Base-by-base conservation (phyloP, 2,113 vertebrate genomes). In the Sander vitreus region DNA sequence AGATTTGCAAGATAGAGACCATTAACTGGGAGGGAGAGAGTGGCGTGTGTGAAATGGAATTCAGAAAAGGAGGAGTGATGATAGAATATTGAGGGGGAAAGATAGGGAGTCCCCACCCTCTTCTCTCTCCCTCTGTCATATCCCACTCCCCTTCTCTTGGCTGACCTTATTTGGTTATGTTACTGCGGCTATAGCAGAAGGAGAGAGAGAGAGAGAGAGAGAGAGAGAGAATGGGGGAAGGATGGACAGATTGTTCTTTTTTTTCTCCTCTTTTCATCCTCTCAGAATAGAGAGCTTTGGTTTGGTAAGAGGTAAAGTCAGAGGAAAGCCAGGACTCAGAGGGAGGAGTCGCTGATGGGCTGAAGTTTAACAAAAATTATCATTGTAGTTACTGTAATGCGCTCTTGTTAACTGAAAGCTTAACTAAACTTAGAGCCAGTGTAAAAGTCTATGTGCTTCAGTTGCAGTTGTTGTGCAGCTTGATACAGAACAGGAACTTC, bases 111-210 rank as follows among this genome's bases (percentile, higher is more conserved):
- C 88, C 87, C 90, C 85, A 85, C 93, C 89, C 90, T 81, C 81
- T 69, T 90, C 77, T 81, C 71, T 85, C 81, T 80, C 85, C 68
- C 72, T 80, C 64, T 73, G 73, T 85, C 83, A 57, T 43, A 43
- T 87, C 91, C 76, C 83, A 86, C 92, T 93, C 91, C 88, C 90
- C 83, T 88, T 91, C 80, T 87, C 81, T 78, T 75, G 91, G 69
- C 95, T 81, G 91, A 95, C 95, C 97, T 97, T 99, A 96, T 99
- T 97, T 97, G 97, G 97, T 97, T 91, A 95, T 93, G 85, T 94
- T 62, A 78, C 88, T 68, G 94, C 89, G 23, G 81, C 92, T 74
- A 81, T 59, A 76, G 85, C 89, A 79, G 89, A 72, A 90, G 74
- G 70, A 69, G 54, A 74, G 83, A 75, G 62, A 30, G 53, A 25